phyloP scores from a whole-genome alignment of 2,113 vertebrate genomes.

The Lagopus leucura region DNA sequence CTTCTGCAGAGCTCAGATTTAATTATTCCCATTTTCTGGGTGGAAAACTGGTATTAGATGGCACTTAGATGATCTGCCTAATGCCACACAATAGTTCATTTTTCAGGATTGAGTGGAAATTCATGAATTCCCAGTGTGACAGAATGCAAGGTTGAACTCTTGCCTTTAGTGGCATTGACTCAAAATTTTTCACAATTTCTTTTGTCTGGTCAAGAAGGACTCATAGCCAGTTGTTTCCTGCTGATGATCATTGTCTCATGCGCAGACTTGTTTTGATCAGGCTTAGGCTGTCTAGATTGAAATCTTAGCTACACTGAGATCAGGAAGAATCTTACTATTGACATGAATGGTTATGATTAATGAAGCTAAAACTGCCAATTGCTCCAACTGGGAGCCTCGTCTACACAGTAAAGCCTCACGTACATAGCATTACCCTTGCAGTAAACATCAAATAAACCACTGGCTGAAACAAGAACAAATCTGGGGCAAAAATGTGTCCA shows the following conservation, averaged over 20 bases:
- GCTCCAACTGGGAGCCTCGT: neutral
- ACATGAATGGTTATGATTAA: neutral
- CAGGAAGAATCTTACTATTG: neutral
- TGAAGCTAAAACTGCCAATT: neutral
- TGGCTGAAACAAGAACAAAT: neutral
- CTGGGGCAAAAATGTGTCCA: neutral
- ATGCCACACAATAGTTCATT: neutral
- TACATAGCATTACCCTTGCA: neutral
- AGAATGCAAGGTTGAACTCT: neutral
- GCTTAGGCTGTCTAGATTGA: neutral
- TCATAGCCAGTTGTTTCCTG: neutral
- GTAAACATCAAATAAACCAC: neutral
- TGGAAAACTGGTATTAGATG: neutral
- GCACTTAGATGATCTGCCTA: neutral
- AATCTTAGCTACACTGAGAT: neutral
- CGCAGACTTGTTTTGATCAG: neutral
- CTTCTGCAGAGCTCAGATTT: neutral
- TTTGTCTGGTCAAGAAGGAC: neutral
- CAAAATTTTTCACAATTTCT: neutral
- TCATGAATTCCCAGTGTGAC: neutral
- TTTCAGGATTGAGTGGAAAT: neutral
- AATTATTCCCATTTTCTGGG: neutral
- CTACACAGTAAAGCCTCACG: neutral
- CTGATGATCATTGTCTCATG: neutral
- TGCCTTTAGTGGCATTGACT: neutral